phyloP scores from a whole-genome alignment of 2,113 vertebrate genomes.

The Aplodontia rufa region DNA sequence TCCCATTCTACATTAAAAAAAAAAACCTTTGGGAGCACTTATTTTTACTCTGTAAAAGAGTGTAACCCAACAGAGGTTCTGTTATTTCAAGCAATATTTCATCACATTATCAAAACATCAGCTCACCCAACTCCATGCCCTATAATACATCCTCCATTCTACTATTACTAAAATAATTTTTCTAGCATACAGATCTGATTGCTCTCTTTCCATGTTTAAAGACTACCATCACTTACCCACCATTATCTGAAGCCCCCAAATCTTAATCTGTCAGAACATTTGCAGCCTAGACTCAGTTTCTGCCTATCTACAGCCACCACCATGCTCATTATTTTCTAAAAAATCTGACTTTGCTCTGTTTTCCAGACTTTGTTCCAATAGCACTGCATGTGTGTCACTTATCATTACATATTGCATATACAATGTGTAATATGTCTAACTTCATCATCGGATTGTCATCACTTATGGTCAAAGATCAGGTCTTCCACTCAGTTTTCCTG shows the following conservation, averaged over 20 bases:
- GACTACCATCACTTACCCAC: not conserved
- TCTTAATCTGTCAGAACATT: not conserved
- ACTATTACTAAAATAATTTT: not conserved
- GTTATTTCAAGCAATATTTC: constrained; percentile 52
- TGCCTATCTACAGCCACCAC: not conserved
- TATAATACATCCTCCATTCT: not conserved
- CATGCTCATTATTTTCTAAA: not conserved
- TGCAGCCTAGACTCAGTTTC: not conserved
- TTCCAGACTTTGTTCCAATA: not conserved
- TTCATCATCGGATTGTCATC: not conserved
- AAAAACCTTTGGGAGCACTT: not conserved
- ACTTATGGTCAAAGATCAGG: not conserved
- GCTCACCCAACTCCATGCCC: not conserved
- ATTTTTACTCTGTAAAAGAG: not conserved
- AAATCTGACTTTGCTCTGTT: not conserved
- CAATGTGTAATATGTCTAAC: not conserved
- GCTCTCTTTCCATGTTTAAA: constrained; percentile 5
- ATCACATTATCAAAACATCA: constrained; percentile 11
- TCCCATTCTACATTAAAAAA: not conserved
- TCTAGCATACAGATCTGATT: not conserved
- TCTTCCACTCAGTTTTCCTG: not conserved
- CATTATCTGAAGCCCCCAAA: not conserved
- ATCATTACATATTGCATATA: accelerated
- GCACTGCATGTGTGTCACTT: not conserved
- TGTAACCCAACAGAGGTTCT: not conserved